Evolutionary conservation across 2,888 invertebrate genomes (phyloP), one percentile per base, ranked within the genome.

Genomic region (Cosmopolites sordidus): DNA sequence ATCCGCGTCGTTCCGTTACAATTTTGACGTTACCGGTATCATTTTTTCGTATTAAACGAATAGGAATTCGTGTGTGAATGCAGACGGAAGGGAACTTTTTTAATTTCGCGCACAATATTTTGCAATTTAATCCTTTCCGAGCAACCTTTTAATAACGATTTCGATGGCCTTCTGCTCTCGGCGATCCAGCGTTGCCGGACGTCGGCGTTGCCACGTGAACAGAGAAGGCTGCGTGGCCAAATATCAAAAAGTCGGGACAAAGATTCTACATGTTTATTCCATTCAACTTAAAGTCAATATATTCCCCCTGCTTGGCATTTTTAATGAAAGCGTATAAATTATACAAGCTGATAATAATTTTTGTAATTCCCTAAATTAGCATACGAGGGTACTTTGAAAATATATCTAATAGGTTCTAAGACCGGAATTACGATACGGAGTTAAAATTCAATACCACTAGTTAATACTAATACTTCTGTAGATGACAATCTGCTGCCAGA

Each of bases 101-200:
- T 44, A 22, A 37, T 51, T 48, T 46, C 53, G 53, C 56, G 56
- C 50, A 53, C 56, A 49, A 40, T 40, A 43, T 49, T 40, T 16
- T 8, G 16, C 40, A 5, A 40, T 16, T 40, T 40, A 40, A 40
- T 40, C 40, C 40, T 40, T 16, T 40, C 4, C 9, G 40, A 47
- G 43, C 48, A 51, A 51, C 47, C 56, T 51, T 52, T 56, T 56
- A 47, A 49, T 33, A 51, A 48, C 57, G 54, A 51, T 58, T 57
- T 51, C 54, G 48, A 51, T 51, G 54, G 54, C 52, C 56, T 53
- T 56, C 56, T 55, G 46, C 47, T 52, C 53, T 43, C 41, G 40
- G 17, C 43, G 52, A 15, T 15, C 38, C 56, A 37, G 42, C 40
- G 56, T 56, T 56, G 43, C 43, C 43, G 22, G 2, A 4, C 43